Evolutionary conservation across 2,888 invertebrate species (phyloP).

Genomic region (Bugula neritina): DNA sequence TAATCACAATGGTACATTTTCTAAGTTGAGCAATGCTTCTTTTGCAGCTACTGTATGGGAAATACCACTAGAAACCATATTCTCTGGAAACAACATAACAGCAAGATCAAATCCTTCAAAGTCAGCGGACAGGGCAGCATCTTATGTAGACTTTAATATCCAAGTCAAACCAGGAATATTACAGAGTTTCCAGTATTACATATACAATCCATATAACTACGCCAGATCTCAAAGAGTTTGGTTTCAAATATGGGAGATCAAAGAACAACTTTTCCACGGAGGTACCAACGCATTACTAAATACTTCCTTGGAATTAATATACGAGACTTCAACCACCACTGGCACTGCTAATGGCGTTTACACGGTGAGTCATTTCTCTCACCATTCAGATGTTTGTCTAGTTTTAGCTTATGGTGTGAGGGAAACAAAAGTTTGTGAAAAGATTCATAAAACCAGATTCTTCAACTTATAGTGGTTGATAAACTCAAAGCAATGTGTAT

Average conservation of each 20-base stretch:
- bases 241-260: slow-evolving; percentile 24
- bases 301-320: slow-evolving; percentile 24
- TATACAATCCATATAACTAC: slow-evolving; percentile 17
- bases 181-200: slow-evolving; percentile 22
- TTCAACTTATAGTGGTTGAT: no score
- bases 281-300: slow-evolving; percentile 21
- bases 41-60: slow-evolving; percentile 1
- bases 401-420: no score
- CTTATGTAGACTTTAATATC: slow-evolving; percentile 24
- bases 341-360: slow-evolving; percentile 9
- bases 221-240: background rate
- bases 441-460: no score
- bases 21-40: background rate
- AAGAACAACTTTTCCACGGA: slow-evolving; percentile 21
- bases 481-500: no score
- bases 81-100: slow-evolving; percentile 13
- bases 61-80: slow-evolving; percentile 14
- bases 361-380: slow-evolving; percentile 11
- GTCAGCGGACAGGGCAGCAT: background rate
- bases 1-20: no score
- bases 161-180: slow-evolving; percentile 3
- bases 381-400: no score
- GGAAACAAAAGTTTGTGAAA: no score
- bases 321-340: background rate
- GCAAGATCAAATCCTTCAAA: slow-evolving; percentile 14